Evolutionary conservation across 2,888 invertebrate genomes (phyloP), one percentile per base, ranked within the genome.

Genomic region (Macrophya annulata): DNA sequence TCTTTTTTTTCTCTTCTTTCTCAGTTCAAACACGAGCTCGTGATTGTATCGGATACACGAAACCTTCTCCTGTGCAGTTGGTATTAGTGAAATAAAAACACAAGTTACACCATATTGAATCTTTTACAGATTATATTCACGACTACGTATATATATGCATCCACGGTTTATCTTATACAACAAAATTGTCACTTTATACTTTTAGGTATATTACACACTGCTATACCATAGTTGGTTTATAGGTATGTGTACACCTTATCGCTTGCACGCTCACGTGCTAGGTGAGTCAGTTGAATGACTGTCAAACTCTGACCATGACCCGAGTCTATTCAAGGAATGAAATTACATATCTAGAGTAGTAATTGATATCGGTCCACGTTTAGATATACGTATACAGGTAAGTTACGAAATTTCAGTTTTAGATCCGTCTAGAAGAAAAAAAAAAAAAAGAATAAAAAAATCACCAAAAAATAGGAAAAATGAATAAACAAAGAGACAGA

Each of bases 221-320:
- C 37, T 40, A 71, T 17, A 55, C 51, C 31, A 5, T 51, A 21
- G 25, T 1, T 31, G 31, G 31, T 31, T 31, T 31, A 31, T 31
- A 31, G 31, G 31, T 31, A 31, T 31, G 31, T 31, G n/a, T 12
- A 43, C 37, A 81, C 62, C 81, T 81, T 62, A 59, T 81, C 81
- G 81, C 17, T 31, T 77, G 65, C 37, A n/a, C n/a, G 17, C 77
- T 77, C 55, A 55, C 81, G 81, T 59, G 81, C 59, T 62, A 25
- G 81, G 81, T 71, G 83, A 68, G 83, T 83, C 83, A 71, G 83
- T 55, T 43, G 62, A 48, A 71, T 37, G 83, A 71, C 83, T 68
- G 68, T 83, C 83, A 71, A 83, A 83, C 71, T 83, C 48, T 83
- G 83, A 83, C 83, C 83, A 71, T 83, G 83, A 83, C 83, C 83